Percentiles rank a stretch among this genome's conserved stretches.
These are phyloP conservation scores for Mycteria americana DNA, from an alignment of 2,797 vertebrate genomes.

Conservation along the genomic window DNA sequence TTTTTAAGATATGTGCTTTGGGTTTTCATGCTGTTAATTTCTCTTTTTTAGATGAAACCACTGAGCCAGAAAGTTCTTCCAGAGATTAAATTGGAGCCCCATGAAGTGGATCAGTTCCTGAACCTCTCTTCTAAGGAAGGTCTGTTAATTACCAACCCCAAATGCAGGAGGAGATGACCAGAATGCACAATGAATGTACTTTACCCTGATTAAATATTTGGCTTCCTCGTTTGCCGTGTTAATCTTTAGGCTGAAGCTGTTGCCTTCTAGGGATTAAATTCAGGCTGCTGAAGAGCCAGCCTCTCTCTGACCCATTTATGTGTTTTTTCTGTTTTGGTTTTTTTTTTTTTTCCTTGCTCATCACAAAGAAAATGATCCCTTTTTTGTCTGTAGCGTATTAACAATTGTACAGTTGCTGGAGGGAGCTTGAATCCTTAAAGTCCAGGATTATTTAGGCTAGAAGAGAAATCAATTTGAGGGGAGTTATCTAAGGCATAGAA, in stretches of 20 bases:
- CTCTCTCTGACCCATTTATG: neutral
- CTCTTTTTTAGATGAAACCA: slow-evolving; percentile 82
- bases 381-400: neutral
- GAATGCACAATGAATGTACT: neutral
- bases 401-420: neutral
- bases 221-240: neutral
- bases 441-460: neutral
- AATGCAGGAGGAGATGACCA: neutral
- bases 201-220: slow-evolving; percentile 32
- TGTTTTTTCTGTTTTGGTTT: neutral
- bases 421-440: neutral
- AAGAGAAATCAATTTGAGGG: neutral
- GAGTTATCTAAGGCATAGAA: neutral
- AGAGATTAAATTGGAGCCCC: slow-evolving; percentile 95
- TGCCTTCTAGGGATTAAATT: neutral
- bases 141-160: slow-evolving; percentile 55
- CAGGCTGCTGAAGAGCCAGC: neutral
- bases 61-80: slow-evolving; percentile 81
- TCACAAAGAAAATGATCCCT: neutral
- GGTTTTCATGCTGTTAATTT: slow-evolving; percentile 39
- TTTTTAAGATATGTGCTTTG: neutral
- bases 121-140: slow-evolving; percentile 94
- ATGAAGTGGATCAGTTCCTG: slow-evolving; percentile 97
- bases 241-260: neutral
- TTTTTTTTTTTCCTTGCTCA: neutral